Percentiles rank a stretch among this genome's conserved stretches.
Evolutionary conservation across 1,140 invertebrate species (phyloP).

Genomic region (Nasonia giraulti): DNA sequence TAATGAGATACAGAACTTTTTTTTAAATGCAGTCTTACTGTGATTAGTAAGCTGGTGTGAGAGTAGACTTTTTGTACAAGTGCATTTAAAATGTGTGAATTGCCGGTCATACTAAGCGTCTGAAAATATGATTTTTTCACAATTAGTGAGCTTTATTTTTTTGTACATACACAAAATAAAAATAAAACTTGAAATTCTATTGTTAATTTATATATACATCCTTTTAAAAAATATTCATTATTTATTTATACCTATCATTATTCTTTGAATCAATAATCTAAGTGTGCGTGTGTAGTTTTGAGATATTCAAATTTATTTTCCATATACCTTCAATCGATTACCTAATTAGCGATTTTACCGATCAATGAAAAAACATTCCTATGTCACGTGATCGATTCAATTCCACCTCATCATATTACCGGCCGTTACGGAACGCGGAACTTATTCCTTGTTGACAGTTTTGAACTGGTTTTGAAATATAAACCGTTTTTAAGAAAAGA

Average conservation of each 20-base stretch:
- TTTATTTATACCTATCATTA: neutral
- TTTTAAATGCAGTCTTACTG: slow-evolving; percentile 25
- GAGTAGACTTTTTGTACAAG: slow-evolving; percentile 30
- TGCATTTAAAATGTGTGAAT: slow-evolving; percentile 39
- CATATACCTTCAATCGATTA: neutral
- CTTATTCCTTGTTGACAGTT: neutral
- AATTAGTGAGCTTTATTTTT: slow-evolving; percentile 39
- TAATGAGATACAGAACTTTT: slow-evolving; percentile 24
- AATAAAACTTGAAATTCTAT: neutral
- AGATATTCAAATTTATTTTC: neutral
- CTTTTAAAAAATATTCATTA: neutral
- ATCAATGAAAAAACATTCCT: neutral
- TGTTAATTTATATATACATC: neutral
- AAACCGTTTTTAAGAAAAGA: neutral
- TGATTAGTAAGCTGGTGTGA: slow-evolving; percentile 26
- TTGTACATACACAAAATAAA: slow-evolving; percentile 44
- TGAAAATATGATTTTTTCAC: slow-evolving; percentile 44
- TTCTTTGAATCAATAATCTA: neutral
- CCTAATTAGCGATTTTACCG: neutral
- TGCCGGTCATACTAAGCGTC: neutral
- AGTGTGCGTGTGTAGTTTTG: neutral
- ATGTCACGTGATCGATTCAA: neutral
- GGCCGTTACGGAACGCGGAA: neutral
- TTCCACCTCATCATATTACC: neutral
- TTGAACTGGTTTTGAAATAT: neutral